Base-by-base conservation (phyloP, 2,113 vertebrate species). In the Perca flavescens region DNA sequence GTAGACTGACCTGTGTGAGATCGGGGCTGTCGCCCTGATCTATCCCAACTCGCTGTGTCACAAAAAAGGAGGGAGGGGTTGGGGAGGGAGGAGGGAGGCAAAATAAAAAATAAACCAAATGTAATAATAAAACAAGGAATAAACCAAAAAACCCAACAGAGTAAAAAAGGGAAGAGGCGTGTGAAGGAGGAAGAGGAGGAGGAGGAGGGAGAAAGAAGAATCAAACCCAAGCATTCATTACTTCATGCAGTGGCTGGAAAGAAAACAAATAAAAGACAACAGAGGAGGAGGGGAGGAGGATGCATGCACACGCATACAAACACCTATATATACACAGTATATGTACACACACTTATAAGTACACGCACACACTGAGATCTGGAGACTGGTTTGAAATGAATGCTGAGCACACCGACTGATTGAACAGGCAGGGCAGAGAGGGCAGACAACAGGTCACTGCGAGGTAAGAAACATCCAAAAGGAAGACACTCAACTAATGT, bases 21-120 rank as follows among this genome's bases (percentile, higher is more conserved):
- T 97, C 94, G 88, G 97, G 97, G 96, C 97, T 97, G 94, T 96
- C 94, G 91, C 96, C 96, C 94, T 96, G 96, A 96, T 97, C 96
- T 94, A 98, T 96, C 95, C 97, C 97, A 96, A 97, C 96, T 97
- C 96, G 96, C 97, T 98, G 94, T 94, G 93, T 97, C 95, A 96
- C 91, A 96, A 93, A 95, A 96, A 93, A 93, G 86, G 90, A 89
- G 76, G 88, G 74, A 75, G 83, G 88, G 79, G 82, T 36, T 58
- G 76, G 82, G 75, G 81, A 65, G 74, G 84, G 71, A 77, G 86
- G 88, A 88, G 88, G 84, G 82, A 90, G 83, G 88, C 86, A 89
- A 91, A 93, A 92, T 85, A 86, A 93, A 90, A 91, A 86, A 90
- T 84, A 91, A 92, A 92, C 90, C 88, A 92, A 93, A 93, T 91